Conservation (phyloP, 2,888 invertebrate species). For the Pterostichus niger region DNA sequence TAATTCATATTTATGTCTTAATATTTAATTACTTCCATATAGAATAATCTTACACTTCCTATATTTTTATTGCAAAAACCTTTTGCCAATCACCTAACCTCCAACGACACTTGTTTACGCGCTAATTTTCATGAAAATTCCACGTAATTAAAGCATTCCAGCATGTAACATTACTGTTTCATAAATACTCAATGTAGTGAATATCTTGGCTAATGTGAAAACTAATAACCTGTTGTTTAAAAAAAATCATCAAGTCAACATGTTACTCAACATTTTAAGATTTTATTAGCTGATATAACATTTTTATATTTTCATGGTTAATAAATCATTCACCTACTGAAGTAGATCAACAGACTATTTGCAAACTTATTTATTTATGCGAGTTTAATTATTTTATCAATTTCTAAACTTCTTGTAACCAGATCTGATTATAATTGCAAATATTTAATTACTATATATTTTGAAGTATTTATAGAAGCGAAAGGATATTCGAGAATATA, state of each 20-base stretch:
- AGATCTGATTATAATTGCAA: too few relatives aligned
- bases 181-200: not conserved
- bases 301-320: constrained; percentile 1
- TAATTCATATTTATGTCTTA: too few relatives aligned
- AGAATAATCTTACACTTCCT: too few relatives aligned
- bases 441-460: too few relatives aligned
- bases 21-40: too few relatives aligned
- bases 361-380: too few relatives aligned
- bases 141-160: not conserved
- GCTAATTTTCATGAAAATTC: not conserved
- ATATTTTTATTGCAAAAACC: not conserved
- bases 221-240: not conserved
- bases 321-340: not conserved
- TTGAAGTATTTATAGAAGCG: too few relatives aligned
- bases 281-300: not conserved
- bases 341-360: too few relatives aligned
- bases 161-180: not conserved
- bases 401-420: too few relatives aligned
- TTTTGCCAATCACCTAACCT: not conserved
- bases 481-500: too few relatives aligned
- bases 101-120: not conserved
- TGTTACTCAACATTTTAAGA: not conserved
- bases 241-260: not conserved
- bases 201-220: not conserved
- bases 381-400: too few relatives aligned